Base-by-base conservation (phyloP, 2,113 vertebrate species). In the Peromyscus polionotus region DNA sequence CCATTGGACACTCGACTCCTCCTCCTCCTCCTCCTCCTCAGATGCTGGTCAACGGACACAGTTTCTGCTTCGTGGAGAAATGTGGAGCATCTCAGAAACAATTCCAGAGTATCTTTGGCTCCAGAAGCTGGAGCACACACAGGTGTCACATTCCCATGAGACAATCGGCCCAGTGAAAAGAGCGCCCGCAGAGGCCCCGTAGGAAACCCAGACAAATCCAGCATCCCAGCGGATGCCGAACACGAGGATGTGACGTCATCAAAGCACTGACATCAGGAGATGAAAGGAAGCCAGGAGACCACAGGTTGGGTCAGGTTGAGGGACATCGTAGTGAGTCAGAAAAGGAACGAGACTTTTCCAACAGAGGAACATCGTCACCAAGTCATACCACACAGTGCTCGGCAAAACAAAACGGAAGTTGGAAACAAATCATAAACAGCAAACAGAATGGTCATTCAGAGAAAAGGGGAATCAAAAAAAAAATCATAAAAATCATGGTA, bases 81-180 rank as follows among this genome's bases (percentile, higher is more conserved):
- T 92, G 63, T 88, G 85, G 88, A 91, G 95, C 83, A 95, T 97
- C 96, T 98, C 76, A 96, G 97, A 97, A 98, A 98, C 97, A 98
- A 98, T 99, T 99, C 99, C 99, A 99, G 99, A 99, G 99, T 99
- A 99, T 99, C 99, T 99, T 99, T 99, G 99, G 99, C 98, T 99
- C 98, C 98, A 98, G 98, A 99, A 99, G 99, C 98, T 97, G 98
- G 96, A 95, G 98, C 97, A 98, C 97, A 98, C 97, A 98, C 98
- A 98, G 98, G 99, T 99, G 99, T 99, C 98, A 99, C 99, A 98
- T 98, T 98, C 98, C 97, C 98, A 98, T 98, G 98, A 99, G 95
- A 96, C 93, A 95, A 97, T 97, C 59, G 97, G 98, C 96, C 97
- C 94, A 97, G 98, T 98, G 98, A 98, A 97, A 76, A 98, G 98